Conservation (phyloP, 92 coral and sea anemone genomes). For the Blastomussa wellsi region DNA sequence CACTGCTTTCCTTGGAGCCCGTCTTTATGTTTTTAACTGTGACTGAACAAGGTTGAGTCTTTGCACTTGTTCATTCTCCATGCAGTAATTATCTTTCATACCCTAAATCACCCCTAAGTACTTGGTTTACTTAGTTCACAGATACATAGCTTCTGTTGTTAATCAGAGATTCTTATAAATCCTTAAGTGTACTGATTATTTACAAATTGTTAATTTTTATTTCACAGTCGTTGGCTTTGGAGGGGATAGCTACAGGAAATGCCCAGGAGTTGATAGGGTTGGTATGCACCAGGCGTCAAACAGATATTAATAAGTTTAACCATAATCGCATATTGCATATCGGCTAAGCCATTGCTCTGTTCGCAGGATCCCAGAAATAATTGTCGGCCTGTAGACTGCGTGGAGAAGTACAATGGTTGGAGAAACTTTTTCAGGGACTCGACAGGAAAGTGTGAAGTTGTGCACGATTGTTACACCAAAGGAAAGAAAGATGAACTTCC, state of each 20-base stretch:
- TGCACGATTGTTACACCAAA: conserved; percentile 87
- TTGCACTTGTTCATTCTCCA: no score
- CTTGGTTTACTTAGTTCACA: no score
- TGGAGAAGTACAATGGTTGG: conserved; percentile 93
- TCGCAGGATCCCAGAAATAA: conserved; percentile 82
- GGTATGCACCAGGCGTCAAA: no score
- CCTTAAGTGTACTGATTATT: no score
- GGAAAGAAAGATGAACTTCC: conserved; percentile 78
- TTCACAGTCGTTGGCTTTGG: conserved; percentile 63
- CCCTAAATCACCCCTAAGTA: no score
- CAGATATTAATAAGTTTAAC: no score
- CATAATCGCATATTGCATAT: no score
- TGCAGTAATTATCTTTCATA: no score
- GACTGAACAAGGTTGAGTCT: no score
- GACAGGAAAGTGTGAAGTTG: conserved; percentile 80
- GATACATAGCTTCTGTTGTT: no score
- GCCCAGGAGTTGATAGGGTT: conserved; percentile 79
- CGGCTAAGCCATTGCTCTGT: neutral
- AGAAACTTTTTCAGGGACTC: conserved; percentile 80
- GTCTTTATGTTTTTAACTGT: neutral
- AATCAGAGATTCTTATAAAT: no score
- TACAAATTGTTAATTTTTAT: neutral
- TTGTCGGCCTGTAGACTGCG: conserved; percentile 90
- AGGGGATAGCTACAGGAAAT: conserved; percentile 59
- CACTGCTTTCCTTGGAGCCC: no score